A percentile compares a stretch with the other conserved stretches of the same genome.
These are phyloP conservation scores for Psettodes erumei DNA, from an alignment of 2,113 vertebrate species.

Conservation along the genomic window DNA sequence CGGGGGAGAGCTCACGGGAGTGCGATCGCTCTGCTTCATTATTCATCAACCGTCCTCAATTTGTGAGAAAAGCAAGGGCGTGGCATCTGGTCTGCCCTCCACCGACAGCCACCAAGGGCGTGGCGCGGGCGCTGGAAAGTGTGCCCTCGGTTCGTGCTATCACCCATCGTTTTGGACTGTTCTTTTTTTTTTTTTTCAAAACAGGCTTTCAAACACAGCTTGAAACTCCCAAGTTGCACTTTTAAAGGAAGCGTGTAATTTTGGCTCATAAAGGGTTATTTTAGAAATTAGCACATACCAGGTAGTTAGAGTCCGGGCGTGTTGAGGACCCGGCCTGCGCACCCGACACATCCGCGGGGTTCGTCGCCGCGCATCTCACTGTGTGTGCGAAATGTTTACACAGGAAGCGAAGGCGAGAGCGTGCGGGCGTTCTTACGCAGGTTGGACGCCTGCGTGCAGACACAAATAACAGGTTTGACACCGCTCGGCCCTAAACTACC, in stretches of 20 bases:
- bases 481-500: conserved; percentile 1
- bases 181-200: conserved; percentile 21
- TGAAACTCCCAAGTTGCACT: neutral
- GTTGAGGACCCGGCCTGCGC: too few species aligned
- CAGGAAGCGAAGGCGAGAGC: neutral
- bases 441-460: conserved; percentile 17
- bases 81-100: conserved; percentile 13
- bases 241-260: conserved; percentile 50
- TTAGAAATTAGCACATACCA: conserved; percentile 42
- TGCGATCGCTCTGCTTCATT: conserved; percentile 57
- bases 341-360: too few species aligned
- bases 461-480: conserved; percentile 46
- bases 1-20: conserved; percentile 4
- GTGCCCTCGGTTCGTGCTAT: too few species aligned
- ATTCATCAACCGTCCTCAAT: conserved; percentile 38
- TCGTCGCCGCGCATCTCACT: too few species aligned
- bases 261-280: conserved; percentile 61
- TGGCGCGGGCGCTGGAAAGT: neutral
- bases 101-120: neutral
- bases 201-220: conserved; percentile 8
- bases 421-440: conserved; percentile 16
- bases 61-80: conserved; percentile 17
- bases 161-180: neutral
- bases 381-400: conserved; percentile 35
- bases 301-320: conserved; percentile 32